Conservation (phyloP, 2,113 vertebrate species). For the Charadrius vociferus region DNA sequence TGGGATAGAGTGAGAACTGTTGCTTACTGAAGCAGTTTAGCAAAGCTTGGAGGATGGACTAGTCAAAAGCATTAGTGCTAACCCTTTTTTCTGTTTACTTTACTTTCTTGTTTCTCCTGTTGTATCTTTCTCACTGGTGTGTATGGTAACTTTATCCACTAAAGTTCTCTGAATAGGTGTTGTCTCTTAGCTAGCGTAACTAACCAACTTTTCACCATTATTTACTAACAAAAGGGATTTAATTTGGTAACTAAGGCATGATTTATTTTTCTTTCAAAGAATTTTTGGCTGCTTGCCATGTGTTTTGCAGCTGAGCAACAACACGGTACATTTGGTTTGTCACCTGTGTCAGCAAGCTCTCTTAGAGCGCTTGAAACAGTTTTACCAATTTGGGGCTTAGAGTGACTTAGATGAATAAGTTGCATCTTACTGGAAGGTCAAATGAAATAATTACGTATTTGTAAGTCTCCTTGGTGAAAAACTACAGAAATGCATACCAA, state of each 20-base stretch:
- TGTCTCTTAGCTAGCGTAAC: background rate
- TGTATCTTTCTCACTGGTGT: background rate
- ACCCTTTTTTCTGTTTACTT: background rate
- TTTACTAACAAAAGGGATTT: conserved; percentile 15
- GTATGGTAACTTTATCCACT: background rate
- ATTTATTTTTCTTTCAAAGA: background rate
- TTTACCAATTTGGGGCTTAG: background rate
- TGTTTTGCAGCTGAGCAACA: background rate
- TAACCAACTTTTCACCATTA: background rate
- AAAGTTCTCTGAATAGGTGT: background rate
- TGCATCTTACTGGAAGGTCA: background rate
- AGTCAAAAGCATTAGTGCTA: background rate
- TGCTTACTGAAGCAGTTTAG: background rate
- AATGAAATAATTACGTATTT: background rate
- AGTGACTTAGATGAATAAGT: background rate
- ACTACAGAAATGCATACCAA: background rate
- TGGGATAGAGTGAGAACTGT: background rate
- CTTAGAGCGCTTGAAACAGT: background rate
- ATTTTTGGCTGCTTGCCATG: background rate
- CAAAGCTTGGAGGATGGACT: background rate
- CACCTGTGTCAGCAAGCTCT: background rate
- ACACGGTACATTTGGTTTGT: background rate
- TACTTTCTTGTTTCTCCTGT: background rate
- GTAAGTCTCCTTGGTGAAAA: background rate
- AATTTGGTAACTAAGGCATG: background rate